These are phyloP conservation scores for Diphyllodes magnificus DNA, from an alignment of 2,113 vertebrate species.

Conservation along the genomic window DNA sequence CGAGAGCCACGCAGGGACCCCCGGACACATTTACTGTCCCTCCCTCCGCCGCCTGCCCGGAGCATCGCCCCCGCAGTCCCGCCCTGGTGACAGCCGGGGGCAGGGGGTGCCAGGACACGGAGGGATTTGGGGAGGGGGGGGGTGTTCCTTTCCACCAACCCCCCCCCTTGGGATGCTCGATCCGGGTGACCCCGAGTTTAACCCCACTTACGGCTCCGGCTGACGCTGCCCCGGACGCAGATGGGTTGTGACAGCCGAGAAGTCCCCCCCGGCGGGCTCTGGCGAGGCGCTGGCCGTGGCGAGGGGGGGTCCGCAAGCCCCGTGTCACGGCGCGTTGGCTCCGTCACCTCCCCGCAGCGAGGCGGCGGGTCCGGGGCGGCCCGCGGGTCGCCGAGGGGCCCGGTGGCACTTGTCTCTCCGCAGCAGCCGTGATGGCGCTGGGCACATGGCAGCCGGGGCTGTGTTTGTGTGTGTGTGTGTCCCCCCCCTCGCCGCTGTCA, in stretches of 20 bases:
- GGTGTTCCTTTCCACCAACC: background rate
- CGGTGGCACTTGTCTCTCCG: conserved; percentile 1
- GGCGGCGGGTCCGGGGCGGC: background rate
- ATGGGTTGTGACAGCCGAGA: conserved; percentile 65
- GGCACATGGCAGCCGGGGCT: conserved; percentile 19
- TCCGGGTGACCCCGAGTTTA: conserved; percentile 71
- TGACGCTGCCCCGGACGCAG: conserved; percentile 39
- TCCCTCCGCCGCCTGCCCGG: background rate
- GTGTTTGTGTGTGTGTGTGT: too few species aligned
- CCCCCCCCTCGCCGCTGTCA: background rate
- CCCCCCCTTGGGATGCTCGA: background rate
- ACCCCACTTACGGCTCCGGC: conserved; percentile 69
- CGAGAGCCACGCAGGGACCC: accelerated
- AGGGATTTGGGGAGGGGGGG: background rate
- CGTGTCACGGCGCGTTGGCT: conserved; percentile 34
- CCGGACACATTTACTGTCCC: accelerated
- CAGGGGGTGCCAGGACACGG: background rate
- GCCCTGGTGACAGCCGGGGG: accelerated
- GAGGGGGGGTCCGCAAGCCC: background rate
- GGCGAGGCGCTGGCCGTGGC: background rate
- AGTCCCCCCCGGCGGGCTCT: background rate
- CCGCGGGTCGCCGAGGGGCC: background rate
- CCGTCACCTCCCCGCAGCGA: conserved; percentile 35
- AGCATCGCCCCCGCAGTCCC: background rate
- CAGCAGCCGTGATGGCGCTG: background rate